Evolutionary conservation across 2,888 invertebrate species (phyloP), one percentile per base, ranked within the genome.

Genomic region (Dascillus cervinus): DNA sequence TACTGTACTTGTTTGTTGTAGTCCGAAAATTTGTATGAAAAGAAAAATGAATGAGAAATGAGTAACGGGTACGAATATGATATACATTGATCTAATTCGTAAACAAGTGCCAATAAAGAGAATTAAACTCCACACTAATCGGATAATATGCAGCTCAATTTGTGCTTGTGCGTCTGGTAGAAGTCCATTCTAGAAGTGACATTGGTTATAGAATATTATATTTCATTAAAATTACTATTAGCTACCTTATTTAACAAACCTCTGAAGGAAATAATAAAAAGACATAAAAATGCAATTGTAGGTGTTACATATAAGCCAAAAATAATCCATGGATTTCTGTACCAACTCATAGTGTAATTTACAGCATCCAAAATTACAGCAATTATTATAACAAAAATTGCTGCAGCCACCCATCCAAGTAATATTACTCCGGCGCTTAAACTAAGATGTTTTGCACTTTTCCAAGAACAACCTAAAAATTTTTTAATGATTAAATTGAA

Each of bases 291-390:
- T 31, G 64, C 58, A 45, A 62, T 54, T 21, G 61, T 47, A 2
- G 67, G 65, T 32, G 62, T 60, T 22, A 63, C 62, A 39, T 67
- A 69, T 2, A 69, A 46, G 10, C 65, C 66, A 26, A 66, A 51
- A 11, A 77, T 60, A 11, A 77, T 57, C 60, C 68, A 70, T 4
- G 69, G 69, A 40, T 68, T 58, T 2, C 73, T 65, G 46, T 70
- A 79, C 78, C 79, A 80, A 29, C 71, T 66, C 70, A 79, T 68
- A 2, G 69, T 63, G 35, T 65, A 41, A 22, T 64, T 60, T 20
- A 60, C 32, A 8, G 55, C 31, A 41, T 70, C 69, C 48, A 69
- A 56, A 3, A 66, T 39, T 0, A 62, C 25, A 1, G 59, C 67
- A 13, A 66, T 34, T 0, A 60, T 32, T 4, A 64, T 39, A 10